phyloP scores from a whole-genome alignment of 2,797 vertebrate genomes.

The Phrynocephalus forsythii region DNA sequence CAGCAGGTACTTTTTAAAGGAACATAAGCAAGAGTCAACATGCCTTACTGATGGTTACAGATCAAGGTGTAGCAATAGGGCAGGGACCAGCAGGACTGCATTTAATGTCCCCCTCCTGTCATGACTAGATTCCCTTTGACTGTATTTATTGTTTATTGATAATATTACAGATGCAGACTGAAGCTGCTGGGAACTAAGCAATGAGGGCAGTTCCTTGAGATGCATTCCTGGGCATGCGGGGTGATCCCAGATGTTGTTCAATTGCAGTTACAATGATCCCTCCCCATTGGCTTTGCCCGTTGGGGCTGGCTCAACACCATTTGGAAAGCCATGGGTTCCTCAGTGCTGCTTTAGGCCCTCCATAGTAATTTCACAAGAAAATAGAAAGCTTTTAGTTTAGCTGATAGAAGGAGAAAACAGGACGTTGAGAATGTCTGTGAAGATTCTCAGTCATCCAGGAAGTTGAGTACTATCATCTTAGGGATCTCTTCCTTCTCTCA shows the following conservation, averaged over 20 bases:
- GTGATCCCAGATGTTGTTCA: neutral
- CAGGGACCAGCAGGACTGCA: neutral
- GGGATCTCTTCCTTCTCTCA: slow-evolving; percentile 32
- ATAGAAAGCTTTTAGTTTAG: neutral
- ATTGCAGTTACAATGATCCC: neutral
- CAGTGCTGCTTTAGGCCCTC: neutral
- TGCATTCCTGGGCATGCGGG: too few relatives aligned
- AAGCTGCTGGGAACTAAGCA: neutral
- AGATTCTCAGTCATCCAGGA: neutral
- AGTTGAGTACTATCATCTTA: slow-evolving; percentile 38
- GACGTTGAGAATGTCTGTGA: slow-evolving; percentile 18
- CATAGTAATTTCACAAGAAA: neutral
- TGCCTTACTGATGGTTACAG: neutral
- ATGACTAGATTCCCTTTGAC: neutral
- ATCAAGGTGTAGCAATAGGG: neutral
- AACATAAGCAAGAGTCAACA: neutral
- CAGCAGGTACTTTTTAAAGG: neutral
- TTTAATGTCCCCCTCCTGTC: neutral
- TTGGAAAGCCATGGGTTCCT: too few relatives aligned
- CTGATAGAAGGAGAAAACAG: slow-evolving; percentile 32
- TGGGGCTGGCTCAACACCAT: neutral
- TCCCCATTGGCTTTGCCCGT: neutral
- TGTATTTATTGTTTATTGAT: neutral
- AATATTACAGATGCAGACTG: neutral
- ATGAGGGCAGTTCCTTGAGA: too few relatives aligned